These are phyloP conservation scores for Jordanella pulchra DNA, from an alignment of 2,797 vertebrate genomes.

Conservation along the genomic window DNA sequence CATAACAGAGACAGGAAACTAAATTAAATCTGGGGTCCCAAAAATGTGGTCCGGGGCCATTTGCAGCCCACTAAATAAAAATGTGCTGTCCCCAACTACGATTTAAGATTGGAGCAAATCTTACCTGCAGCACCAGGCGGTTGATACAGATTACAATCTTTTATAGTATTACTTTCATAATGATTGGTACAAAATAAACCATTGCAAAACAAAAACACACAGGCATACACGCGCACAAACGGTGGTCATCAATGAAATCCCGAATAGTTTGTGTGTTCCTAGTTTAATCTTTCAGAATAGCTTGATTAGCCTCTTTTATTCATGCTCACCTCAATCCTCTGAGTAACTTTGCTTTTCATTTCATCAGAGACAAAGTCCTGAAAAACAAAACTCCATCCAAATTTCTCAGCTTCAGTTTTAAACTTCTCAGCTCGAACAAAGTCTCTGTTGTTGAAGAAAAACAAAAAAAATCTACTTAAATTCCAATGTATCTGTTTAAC, in stretches of 20 bases:
- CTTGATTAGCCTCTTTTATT: background rate
- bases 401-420: constrained; percentile 90
- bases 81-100: background rate
- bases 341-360: constrained; percentile 87
- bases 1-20: constrained; percentile 7
- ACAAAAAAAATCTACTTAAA: background rate
- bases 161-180: no score
- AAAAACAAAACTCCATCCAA: constrained; percentile 98
- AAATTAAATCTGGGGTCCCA: background rate
- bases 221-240: no score
- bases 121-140: no score
- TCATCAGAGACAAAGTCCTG: constrained; percentile 91
- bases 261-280: background rate
- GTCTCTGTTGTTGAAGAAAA: constrained; percentile 77
- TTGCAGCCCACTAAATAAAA: background rate
- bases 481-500: background rate
- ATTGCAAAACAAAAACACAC: no score
- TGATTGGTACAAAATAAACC: no score
- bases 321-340: constrained; percentile 85
- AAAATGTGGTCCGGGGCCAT: background rate
- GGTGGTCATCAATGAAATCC: no score
- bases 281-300: no score
- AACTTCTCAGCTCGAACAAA: constrained; percentile 90
- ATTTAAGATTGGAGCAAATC: no score
- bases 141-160: no score